Conservation (phyloP, 2,797 vertebrate genomes). For the Fistularia commersonii region DNA sequence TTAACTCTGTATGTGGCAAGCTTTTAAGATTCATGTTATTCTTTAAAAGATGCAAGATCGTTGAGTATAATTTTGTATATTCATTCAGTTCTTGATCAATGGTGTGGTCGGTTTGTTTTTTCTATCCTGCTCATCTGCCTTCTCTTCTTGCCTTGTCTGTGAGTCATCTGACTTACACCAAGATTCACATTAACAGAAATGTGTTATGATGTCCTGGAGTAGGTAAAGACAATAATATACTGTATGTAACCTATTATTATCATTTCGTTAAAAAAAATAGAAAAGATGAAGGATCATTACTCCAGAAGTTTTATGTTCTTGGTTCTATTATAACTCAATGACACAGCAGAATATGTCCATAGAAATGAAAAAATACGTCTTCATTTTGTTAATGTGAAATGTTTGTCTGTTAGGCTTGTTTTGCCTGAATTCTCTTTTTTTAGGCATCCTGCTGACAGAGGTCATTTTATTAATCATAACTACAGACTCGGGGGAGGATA, state of each 20-base stretch:
- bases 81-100: constrained; percentile 48
- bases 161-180: constrained; percentile 49
- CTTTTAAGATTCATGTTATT: constrained; percentile 37
- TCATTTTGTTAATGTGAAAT: constrained; percentile 46
- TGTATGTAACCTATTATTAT: constrained; percentile 25
- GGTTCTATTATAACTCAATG: constrained; percentile 14
- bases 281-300: constrained; percentile 30
- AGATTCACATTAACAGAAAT: constrained; percentile 34
- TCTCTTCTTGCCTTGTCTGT: constrained; percentile 65
- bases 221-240: constrained; percentile 13
- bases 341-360: constrained; percentile 27
- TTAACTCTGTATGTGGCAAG: constrained; percentile 40
- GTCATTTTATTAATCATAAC: constrained; percentile 59
- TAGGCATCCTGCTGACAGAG: constrained; percentile 32
- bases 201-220: constrained; percentile 30
- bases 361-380: constrained; percentile 38
- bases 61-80: constrained; percentile 49
- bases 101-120: constrained; percentile 39
- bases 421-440: constrained; percentile 39
- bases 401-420: constrained; percentile 47
- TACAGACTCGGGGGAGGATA: constrained; percentile 10
- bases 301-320: constrained; percentile 16
- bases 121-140: constrained; percentile 51
- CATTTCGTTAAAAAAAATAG: constrained; percentile 9
- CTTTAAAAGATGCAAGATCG: constrained; percentile 39